Base-by-base conservation (phyloP, 2,113 vertebrate species). In the Martes martes region DNA sequence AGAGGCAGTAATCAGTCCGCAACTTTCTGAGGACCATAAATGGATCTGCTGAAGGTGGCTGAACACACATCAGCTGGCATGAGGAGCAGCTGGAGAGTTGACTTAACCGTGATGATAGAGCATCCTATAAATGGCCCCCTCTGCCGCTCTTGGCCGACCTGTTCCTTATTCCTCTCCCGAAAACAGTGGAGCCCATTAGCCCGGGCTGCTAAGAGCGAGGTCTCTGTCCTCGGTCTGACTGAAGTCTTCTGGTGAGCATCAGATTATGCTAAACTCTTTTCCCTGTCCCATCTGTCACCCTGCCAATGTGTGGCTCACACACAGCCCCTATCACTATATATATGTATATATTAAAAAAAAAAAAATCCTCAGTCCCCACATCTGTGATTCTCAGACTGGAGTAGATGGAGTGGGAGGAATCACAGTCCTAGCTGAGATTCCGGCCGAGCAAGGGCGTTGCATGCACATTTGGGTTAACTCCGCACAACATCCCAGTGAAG, bases 71-170 rank as follows among this genome's bases (percentile, higher is more conserved):
- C 0, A 8, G 21, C 57, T 39, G 13, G 45, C 39, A 61, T 6
- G 13, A 91, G 31, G 13, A 69, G 4, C 11, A 18, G 4, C 0
- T n/a, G 3, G n/a, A 65, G 18, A 5, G 2, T 24, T 65, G n/a
- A 52, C 8, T 31, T 83, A 21, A 31, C 71, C 13, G 8, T 14
- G 9, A 42, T 16, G 39, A 57, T 3, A 39, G 4, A 47, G 6
- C 24, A 33, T 23, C 50, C 11, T 15, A 0, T 69, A 47, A 69
- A 28, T 10, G n/a, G 55, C 28, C 21, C 2, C 83, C n/a, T 4
- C 10, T 7, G 36, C 24, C 4, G 7, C 26, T 18, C 42, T 47
- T 26, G 4, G 1, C 0, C 15, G 11, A 6, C 55, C 28, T 59
- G 8, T 9, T 5, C 2, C 7, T 65, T 95, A 59, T 85, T 82